Evolutionary conservation across 2,888 invertebrate species (phyloP), one percentile per base, ranked within the genome.

Genomic region (Mycalesis mineus): DNA sequence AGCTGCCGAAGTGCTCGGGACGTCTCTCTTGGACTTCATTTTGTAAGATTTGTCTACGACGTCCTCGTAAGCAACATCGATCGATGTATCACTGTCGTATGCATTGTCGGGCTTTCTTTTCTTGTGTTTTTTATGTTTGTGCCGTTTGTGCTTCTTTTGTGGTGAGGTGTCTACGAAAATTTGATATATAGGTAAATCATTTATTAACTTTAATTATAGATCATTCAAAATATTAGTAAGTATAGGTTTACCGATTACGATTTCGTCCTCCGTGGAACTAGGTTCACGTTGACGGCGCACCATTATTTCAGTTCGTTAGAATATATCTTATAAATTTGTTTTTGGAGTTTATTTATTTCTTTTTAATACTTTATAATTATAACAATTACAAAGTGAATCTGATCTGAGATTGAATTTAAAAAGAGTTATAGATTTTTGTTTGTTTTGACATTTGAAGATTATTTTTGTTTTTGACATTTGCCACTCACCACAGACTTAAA

Each of bases 141-240:
- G 93, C 60, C 91, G 92, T 71, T 93, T 93, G 68, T 92, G 92
- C 62, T 91, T 91, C 71, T 93, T 93, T 63, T 86, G 87, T 11
- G 90, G 85, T 2, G 90, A 79, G 50, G 82, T 77, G 71, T 89
- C 89, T 89, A 75, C 57, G 78, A 64, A 48, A 41, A 33, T 40
- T 42, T 13, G 11, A 52, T 33, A 40, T 41, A n/a, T n/a, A n/a
- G n/a, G 17, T 36, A 54, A 14, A 50, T 49, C 54, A 41, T 15
- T 44, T 44, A 28, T 39, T 37, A 22, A 37, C 13, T 51, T 45
- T 36, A 33, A 22, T 40, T n/a, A 2, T 6, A 37, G 17, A 28
- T 39, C 8, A 39, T n/a, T 6, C 9, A 33, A 39, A n/a, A 33
- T 17, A 13, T 33, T 17, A 17, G 13, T n/a, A 14, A 42, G 37